Base-by-base conservation (phyloP, 2,797 vertebrate species). In the Tragelaphus oryx region DNA sequence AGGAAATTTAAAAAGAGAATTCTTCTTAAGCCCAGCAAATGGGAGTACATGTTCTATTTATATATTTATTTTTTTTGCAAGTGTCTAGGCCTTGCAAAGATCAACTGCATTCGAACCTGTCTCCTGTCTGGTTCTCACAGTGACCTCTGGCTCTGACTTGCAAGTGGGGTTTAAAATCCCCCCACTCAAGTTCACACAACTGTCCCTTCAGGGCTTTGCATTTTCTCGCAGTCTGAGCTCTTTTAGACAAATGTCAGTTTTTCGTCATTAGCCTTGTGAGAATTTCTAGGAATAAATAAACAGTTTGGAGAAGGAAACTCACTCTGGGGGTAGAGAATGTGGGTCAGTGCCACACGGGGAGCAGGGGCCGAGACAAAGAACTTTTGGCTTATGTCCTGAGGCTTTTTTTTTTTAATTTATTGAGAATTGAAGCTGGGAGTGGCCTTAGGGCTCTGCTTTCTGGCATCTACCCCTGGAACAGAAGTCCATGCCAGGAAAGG, bases 231-330 rank as follows among this genome's bases (percentile, higher is more conserved):
- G 71, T 94, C 94, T 93, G 81, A 95, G 78, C n/a, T 93, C 59
- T 95, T 94, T 95, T 89, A 97, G 96, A 91, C 95, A 96, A 96
- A 97, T 95, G 96, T 95, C 96, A 97, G 28, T 24, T 74, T 91
- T 93, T 95, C 46, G 65, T 95, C 95, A 95, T 96, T 97, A 96
- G 91, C 91, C 95, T 96, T 96, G 82, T 93, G 96, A 97, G 97
- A 97, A 91, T 97, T 96, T 92, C 88, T 95, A 81, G 78, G 93
- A 97, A 97, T 93, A 97, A 98, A 97, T 97, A 96, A 97, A 97
- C 93, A 95, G 62, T 78, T 88, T 89, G 80, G 71, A 95, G 94
- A 95, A 93, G 96, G 95, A 97, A 95, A 96, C 48, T 84, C 86
- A 65, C 93, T 87, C 62, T 89, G 88, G 76, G 96, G 93, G 80